Evolutionary conservation across 30 jellyfish, hydroid and myxozoan genomes (phyloP).

Genomic region (Rhopilema esculentum): DNA sequence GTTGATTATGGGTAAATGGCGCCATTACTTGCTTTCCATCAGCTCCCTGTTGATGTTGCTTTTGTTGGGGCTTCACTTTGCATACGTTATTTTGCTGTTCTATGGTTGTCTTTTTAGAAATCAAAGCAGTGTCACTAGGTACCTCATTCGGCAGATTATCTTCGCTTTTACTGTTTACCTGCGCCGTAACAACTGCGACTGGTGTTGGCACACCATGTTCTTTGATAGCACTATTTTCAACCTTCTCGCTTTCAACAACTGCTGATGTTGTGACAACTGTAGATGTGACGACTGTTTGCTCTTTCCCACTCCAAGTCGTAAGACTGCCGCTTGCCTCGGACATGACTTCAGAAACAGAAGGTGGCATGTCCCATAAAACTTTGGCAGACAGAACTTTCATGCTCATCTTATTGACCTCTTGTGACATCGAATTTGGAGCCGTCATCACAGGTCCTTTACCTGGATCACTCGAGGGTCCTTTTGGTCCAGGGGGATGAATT

Average conservation of each 20-base stretch:
- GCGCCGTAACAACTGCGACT: slow-evolving; percentile 64
- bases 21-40: slow-evolving; percentile 54
- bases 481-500: slow-evolving; percentile 89
- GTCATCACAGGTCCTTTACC: slow-evolving; percentile 78
- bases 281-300: slow-evolving; percentile 36
- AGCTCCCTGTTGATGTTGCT: slow-evolving; percentile 62
- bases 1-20: slow-evolving; percentile 52
- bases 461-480: slow-evolving; percentile 99
- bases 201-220: slow-evolving; percentile 61
- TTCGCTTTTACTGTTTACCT: slow-evolving; percentile 24
- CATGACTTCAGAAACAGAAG: slow-evolving; percentile 53
- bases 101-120: slow-evolving; percentile 40
- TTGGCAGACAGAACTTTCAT: slow-evolving; percentile 75
- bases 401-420: slow-evolving; percentile 88
- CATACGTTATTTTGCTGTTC: slow-evolving; percentile 89
- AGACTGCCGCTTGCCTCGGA: slow-evolving; percentile 50
- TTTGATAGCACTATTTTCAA: slow-evolving; percentile 29
- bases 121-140: slow-evolving; percentile 10
- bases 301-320: slow-evolving; percentile 65
- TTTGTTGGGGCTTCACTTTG: slow-evolving; percentile 97
- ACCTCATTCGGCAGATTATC: slow-evolving; percentile 39
- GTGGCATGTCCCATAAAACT: slow-evolving; percentile 82
- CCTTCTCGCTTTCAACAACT: slow-evolving; percentile 25
- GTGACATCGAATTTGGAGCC: slow-evolving; percentile 79
- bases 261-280: slow-evolving; percentile 59